Conservation (phyloP, 2,113 vertebrate species). For the Neoarius graeffei region DNA sequence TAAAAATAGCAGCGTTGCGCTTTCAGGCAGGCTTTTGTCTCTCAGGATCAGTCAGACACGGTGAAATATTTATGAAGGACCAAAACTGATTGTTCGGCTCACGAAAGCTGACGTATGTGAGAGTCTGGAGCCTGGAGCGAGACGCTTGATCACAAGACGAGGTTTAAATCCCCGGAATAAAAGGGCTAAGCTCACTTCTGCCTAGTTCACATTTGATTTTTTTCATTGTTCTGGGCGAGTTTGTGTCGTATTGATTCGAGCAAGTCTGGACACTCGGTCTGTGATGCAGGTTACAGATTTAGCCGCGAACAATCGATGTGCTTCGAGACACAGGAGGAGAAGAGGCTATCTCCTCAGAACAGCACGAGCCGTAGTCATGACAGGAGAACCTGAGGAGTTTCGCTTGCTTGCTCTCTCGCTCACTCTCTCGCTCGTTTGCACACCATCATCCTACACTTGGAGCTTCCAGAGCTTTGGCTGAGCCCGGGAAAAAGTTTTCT, state of each 20-base stretch:
- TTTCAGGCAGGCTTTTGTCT: constrained; percentile 38
- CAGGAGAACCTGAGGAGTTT: constrained; percentile 28
- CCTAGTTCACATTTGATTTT: background rate
- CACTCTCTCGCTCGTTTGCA: background rate
- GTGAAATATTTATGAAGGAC: constrained; percentile 38
- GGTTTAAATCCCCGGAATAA: constrained; percentile 26
- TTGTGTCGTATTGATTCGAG: constrained; percentile 23
- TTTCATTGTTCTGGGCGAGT: constrained; percentile 11
- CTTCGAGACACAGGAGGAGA: constrained; percentile 26
- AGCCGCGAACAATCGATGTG: constrained; percentile 38
- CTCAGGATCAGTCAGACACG: background rate
- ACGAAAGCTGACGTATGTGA: background rate
- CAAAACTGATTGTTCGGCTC: constrained; percentile 20
- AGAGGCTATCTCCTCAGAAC: constrained; percentile 11
- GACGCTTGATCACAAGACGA: constrained; percentile 1
- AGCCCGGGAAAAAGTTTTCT: constrained; percentile 17
- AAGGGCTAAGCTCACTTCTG: background rate
- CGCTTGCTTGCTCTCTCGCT: background rate
- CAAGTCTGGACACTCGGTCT: constrained; percentile 24
- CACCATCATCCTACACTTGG: constrained; percentile 1
- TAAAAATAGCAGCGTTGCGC: constrained; percentile 33
- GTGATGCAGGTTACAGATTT: constrained; percentile 38
- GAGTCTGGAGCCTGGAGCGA: background rate
- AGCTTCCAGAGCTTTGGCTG: constrained; percentile 41
- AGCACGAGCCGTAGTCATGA: constrained; percentile 1